These are phyloP conservation scores for Platysternon megacephalum DNA, from an alignment of 2,113 vertebrate species.

Conservation along the genomic window DNA sequence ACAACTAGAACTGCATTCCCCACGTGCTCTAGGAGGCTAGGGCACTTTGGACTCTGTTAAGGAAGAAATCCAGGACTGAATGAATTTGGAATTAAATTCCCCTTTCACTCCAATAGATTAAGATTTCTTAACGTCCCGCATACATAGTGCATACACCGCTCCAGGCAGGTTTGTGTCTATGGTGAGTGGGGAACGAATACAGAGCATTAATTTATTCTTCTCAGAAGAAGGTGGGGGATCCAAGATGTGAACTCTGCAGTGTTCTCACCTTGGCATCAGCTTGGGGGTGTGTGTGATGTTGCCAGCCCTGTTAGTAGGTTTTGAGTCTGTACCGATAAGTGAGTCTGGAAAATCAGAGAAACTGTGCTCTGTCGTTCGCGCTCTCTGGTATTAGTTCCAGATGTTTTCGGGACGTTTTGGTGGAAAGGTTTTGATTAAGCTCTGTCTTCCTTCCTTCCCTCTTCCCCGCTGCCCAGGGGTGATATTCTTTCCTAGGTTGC, in stretches of 20 bases:
- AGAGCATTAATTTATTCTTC: background rate
- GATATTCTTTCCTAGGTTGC: conserved; percentile 33
- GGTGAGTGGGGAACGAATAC: background rate
- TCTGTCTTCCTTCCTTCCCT: background rate
- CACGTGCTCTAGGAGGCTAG: background rate
- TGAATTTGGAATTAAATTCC: conserved; percentile 21
- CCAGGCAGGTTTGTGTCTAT: background rate
- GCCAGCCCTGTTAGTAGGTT: background rate
- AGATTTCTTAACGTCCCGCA: background rate
- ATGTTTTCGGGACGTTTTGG: conserved; percentile 36
- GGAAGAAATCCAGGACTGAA: background rate
- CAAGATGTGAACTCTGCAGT: background rate
- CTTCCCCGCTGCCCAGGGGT: background rate
- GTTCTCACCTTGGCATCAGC: background rate
- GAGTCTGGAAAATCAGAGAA: conserved; percentile 11
- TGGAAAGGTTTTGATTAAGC: conserved; percentile 49
- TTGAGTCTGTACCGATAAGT: background rate
- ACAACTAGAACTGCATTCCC: conserved; percentile 36
- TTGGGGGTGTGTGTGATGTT: background rate
- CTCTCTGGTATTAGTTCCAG: conserved; percentile 49
- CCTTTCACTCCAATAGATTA: background rate
- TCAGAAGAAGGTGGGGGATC: background rate
- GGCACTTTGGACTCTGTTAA: background rate
- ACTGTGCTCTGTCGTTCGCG: background rate
- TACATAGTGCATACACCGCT: fast-evolving